A percentile compares a stretch with the other conserved stretches of the same genome.
Conservation (phyloP, 2,113 vertebrate species). For the Ranitomeya imitator region DNA sequence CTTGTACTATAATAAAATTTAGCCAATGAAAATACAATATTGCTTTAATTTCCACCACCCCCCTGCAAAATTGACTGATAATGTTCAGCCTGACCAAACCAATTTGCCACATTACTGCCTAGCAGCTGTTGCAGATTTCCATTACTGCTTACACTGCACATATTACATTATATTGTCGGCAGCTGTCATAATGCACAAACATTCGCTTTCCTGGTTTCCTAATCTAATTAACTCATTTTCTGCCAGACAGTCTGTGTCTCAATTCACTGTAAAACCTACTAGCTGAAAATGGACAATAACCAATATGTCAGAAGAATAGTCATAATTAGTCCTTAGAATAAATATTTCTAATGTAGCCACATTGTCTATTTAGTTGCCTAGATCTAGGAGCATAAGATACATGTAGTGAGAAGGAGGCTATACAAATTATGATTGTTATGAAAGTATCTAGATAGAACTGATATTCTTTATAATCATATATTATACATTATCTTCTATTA, state of each 20-base stretch:
- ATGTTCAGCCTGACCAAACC: slow-evolving; percentile 27
- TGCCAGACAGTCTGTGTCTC: not conserved
- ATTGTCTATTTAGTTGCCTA: not conserved
- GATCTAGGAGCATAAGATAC: not conserved
- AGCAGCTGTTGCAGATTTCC: slow-evolving; percentile 37
- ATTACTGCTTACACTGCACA: slow-evolving; percentile 25
- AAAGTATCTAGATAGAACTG: not conserved
- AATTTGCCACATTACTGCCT: slow-evolving; percentile 20
- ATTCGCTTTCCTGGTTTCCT: slow-evolving; percentile 14
- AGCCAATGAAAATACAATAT: slow-evolving; percentile 12
- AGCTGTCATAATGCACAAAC: slow-evolving; percentile 40
- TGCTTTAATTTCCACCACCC: not conserved
- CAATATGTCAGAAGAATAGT: not conserved
- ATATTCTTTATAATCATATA: not conserved
- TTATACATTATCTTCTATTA: too few relatives aligned
- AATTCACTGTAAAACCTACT: not conserved
- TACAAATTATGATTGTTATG: not conserved
- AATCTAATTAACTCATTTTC: slow-evolving; percentile 33
- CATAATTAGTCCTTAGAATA: not conserved
- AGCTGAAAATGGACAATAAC: not conserved
- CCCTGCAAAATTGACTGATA: slow-evolving; percentile 10
- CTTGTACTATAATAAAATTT: not conserved
- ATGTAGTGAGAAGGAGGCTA: not conserved
- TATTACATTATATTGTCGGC: slow-evolving; percentile 33
- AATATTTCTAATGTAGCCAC: not conserved